These are phyloP conservation scores for Sarcophaga carnaria DNA, from an alignment of 2,888 invertebrate species.

Conservation along the genomic window DNA sequence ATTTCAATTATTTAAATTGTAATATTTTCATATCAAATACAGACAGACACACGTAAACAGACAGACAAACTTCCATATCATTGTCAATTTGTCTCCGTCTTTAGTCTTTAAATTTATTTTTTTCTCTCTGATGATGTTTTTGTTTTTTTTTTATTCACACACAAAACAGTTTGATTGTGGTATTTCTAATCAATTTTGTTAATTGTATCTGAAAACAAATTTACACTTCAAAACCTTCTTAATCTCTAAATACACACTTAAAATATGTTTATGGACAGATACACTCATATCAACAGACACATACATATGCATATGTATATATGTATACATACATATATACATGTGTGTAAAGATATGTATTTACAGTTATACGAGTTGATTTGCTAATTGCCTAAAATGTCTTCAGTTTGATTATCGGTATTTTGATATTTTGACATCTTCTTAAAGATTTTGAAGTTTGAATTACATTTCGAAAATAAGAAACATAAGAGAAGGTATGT, in stretches of 20 bases:
- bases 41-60: neutral
- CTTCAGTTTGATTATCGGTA: slow-evolving; percentile 80
- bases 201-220: slow-evolving; percentile 68
- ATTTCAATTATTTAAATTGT: slow-evolving; percentile 57
- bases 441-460: slow-evolving; percentile 39
- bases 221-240: slow-evolving; percentile 70
- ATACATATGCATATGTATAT: neutral
- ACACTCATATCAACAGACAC: slow-evolving; percentile 21
- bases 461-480: too few species aligned
- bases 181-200: slow-evolving; percentile 64
- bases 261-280: slow-evolving; percentile 48
- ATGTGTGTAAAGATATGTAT: slow-evolving; percentile 57
- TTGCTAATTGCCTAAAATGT: slow-evolving; percentile 81
- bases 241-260: slow-evolving; percentile 61
- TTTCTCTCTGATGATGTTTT: too few species aligned
- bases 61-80: neutral
- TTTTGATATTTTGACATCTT: slow-evolving; percentile 72
- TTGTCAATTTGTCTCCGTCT: slow-evolving; percentile 3
- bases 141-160: neutral
- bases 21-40: slow-evolving; percentile 33
- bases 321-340: neutral
- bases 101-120: neutral
- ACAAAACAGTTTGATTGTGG: slow-evolving; percentile 3
- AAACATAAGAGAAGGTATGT: too few species aligned
- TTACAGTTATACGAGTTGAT: slow-evolving; percentile 76